Evolutionary conservation across 2,888 invertebrate species (phyloP).

Genomic region (Drosophila putrida): DNA sequence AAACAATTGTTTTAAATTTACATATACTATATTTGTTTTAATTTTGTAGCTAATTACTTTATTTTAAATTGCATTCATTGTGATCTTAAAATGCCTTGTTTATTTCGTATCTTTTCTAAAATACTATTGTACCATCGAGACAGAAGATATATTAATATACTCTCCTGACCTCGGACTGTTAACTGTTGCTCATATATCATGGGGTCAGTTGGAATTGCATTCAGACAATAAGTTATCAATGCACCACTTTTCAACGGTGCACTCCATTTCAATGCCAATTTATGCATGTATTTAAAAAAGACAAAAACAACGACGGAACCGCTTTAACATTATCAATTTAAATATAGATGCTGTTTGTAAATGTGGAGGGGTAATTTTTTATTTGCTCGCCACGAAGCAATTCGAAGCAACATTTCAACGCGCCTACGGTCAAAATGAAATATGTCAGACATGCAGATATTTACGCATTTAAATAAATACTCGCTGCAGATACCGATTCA

Average conservation of each 20-base stretch:
- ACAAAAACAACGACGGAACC: constrained; percentile 23
- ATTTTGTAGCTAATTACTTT: no score
- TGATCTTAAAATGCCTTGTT: neutral
- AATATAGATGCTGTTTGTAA: constrained; percentile 34
- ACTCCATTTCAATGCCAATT: constrained; percentile 52
- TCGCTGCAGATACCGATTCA: constrained; percentile 25
- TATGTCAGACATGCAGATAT: constrained; percentile 69
- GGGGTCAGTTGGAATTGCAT: constrained; percentile 1
- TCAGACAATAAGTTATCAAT: constrained; percentile 24
- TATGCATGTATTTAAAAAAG: constrained; percentile 49
- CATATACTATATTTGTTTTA: neutral
- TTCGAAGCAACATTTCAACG: constrained; percentile 71
- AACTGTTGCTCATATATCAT: constrained; percentile 52
- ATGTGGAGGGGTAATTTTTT: constrained; percentile 43
- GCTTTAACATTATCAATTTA: constrained; percentile 56
- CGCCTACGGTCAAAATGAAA: constrained; percentile 74
- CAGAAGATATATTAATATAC: no score
- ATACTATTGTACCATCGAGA: no score
- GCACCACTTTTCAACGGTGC: constrained; percentile 42
- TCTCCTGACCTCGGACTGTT: constrained; percentile 37
- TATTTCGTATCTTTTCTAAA: neutral
- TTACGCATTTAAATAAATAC: constrained; percentile 77
- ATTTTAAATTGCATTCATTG: neutral
- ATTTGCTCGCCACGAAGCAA: constrained; percentile 52
- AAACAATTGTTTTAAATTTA: neutral